Conservation (phyloP, 2,113 vertebrate genomes). For the Polypterus senegalus region DNA sequence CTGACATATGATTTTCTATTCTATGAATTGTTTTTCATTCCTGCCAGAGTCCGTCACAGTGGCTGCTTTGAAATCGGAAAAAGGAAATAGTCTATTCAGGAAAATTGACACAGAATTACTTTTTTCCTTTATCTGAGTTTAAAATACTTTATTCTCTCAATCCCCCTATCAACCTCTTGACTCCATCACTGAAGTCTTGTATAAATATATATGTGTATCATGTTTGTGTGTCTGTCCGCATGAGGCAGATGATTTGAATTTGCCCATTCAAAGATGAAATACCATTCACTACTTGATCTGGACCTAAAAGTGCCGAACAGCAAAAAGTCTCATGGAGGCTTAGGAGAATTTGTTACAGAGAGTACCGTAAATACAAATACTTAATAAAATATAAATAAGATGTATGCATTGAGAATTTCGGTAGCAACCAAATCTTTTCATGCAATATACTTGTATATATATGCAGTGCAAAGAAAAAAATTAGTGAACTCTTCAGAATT, state of each 20-base stretch:
- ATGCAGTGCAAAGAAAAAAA: too few species aligned
- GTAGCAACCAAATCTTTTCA: too few species aligned
- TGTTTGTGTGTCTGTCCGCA: neutral
- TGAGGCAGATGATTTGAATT: slow-evolving; percentile 2
- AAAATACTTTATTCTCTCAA: slow-evolving; percentile 34
- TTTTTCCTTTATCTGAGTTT: slow-evolving; percentile 17
- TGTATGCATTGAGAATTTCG: too few species aligned
- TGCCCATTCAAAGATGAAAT: slow-evolving; percentile 3
- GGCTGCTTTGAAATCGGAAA: slow-evolving; percentile 8
- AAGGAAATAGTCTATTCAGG: slow-evolving; percentile 18
- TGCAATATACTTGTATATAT: too few species aligned
- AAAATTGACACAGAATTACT: slow-evolving; percentile 21
- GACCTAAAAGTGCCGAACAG: too few species aligned
- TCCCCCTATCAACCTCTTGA: slow-evolving; percentile 40
- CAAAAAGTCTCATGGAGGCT: too few species aligned
- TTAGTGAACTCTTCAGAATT: too few species aligned
- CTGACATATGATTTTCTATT: neutral
- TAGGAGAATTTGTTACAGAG: too few species aligned
- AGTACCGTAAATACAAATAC: too few species aligned
- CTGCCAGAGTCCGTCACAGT: slow-evolving; percentile 13
- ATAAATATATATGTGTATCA: neutral
- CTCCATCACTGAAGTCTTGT: slow-evolving; percentile 1
- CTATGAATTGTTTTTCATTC: neutral
- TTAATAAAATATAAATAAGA: too few species aligned
- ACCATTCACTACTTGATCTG: neutral